These are phyloP conservation scores for Heptranchias perlo DNA, from an alignment of 2,113 vertebrate genomes.

Conservation along the genomic window DNA sequence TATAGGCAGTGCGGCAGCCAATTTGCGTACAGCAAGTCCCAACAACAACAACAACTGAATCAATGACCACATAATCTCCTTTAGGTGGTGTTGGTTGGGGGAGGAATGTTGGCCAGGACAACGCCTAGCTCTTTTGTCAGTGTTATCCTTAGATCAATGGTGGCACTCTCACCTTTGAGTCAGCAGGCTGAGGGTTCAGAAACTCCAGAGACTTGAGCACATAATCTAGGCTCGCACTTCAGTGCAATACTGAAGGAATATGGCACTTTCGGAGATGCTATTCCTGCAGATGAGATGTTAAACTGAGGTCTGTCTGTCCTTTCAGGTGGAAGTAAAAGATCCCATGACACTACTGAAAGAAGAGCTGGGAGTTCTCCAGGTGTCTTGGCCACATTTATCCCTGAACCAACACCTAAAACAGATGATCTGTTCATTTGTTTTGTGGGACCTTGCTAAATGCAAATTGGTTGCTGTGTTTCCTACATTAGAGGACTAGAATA, in stretches of 20 bases:
- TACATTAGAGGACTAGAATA: too few relatives aligned
- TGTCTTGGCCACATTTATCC: too few relatives aligned
- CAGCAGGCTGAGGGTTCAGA: not conserved
- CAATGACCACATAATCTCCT: not conserved
- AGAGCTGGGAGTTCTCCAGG: too few relatives aligned
- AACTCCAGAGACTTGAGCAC: not conserved
- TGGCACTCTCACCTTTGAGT: not conserved
- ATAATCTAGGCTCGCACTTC: not conserved
- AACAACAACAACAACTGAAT: not conserved
- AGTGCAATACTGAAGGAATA: not conserved
- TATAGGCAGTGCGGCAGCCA: not conserved
- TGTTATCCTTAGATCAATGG: not conserved
- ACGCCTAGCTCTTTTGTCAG: not conserved
- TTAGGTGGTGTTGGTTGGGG: not conserved
- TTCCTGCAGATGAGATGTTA: not conserved
- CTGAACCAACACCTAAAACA: too few relatives aligned
- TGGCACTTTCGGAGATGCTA: not conserved
- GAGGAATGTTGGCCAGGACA: not conserved
- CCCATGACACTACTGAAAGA: too few relatives aligned
- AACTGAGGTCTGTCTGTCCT: not conserved
- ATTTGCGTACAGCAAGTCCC: not conserved
- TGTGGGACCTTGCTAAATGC: too few relatives aligned
- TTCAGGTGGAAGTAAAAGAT: too few relatives aligned
- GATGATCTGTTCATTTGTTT: too few relatives aligned
- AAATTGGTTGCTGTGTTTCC: too few relatives aligned